Conservation (phyloP, 2,797 vertebrate genomes). For the Natrix natrix region DNA sequence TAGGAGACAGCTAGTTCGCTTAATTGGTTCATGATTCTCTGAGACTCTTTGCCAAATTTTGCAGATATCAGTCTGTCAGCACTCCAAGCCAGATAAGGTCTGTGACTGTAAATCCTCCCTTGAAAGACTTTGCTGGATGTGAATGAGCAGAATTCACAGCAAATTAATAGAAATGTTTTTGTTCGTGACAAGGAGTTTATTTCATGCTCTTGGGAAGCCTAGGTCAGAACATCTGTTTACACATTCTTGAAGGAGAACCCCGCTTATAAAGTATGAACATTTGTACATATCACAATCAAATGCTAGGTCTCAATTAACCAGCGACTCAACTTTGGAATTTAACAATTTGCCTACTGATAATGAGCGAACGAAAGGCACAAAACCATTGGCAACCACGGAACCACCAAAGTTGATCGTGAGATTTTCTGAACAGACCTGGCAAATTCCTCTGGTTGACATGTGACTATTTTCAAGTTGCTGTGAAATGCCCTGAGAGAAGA, state of each 20-base stretch:
- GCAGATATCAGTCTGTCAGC: too few species aligned
- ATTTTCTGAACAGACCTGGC: constrained; percentile 49
- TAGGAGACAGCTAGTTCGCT: too few species aligned
- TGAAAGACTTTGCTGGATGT: too few species aligned
- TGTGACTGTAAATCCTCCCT: too few species aligned
- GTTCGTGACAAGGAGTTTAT: too few species aligned
- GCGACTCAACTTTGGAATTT: neutral
- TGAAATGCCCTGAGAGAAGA: constrained; percentile 62
- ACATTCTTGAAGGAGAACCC: neutral
- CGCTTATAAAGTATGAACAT: neutral
- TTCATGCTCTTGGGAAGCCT: too few species aligned
- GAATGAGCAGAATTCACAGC: too few species aligned
- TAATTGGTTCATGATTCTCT: too few species aligned
- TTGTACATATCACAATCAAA: neutral
- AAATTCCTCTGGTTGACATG: constrained; percentile 74
- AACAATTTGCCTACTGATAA: constrained; percentile 10
- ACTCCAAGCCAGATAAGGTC: too few species aligned
- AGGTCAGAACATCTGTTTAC: neutral
- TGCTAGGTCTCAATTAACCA: neutral
- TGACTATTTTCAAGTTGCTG: constrained; percentile 53
- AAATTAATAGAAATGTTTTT: too few species aligned
- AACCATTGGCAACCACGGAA: constrained; percentile 44
- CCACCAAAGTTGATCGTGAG: constrained; percentile 37
- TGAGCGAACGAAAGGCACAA: neutral
- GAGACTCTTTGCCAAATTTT: too few species aligned